Evolutionary conservation across 2,113 vertebrate species (phyloP).

Genomic region (Cygnus buccinator): DNA sequence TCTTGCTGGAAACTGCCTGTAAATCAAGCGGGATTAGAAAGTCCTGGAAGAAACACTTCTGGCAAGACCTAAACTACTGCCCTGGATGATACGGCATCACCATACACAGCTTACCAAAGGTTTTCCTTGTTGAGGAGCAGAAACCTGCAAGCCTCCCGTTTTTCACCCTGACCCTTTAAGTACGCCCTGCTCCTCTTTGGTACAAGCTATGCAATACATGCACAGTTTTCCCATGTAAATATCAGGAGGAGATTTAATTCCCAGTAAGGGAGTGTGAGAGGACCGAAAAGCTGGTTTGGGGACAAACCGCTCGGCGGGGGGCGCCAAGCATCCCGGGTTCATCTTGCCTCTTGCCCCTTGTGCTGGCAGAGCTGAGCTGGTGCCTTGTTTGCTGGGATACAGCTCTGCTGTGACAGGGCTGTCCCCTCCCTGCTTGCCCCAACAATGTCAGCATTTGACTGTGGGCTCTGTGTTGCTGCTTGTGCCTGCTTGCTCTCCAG

Average conservation of each 20-base stretch:
- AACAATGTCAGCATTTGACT: background rate
- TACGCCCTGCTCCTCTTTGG: background rate
- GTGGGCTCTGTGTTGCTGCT: fast-evolving
- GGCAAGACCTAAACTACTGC: background rate
- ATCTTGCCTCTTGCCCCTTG: background rate
- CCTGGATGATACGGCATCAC: background rate
- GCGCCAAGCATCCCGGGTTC: fast-evolving
- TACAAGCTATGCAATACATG: fast-evolving
- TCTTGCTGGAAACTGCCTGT: background rate
- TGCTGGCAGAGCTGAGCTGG: background rate
- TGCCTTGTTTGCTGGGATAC: background rate
- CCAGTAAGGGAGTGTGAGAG: background rate
- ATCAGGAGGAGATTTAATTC: background rate
- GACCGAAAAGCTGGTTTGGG: background rate
- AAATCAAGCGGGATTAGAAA: background rate
- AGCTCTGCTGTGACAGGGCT: background rate
- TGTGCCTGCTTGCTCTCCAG: background rate
- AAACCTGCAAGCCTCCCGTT: background rate
- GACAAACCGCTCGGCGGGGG: background rate
- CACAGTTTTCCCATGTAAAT: background rate
- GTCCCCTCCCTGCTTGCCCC: background rate
- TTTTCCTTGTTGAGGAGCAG: background rate
- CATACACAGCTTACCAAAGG: fast-evolving
- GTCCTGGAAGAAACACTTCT: background rate
- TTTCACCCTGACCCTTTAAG: background rate